Evolutionary conservation across 1,140 invertebrate genomes (phyloP).

Genomic region (Drosophila virilis): DNA sequence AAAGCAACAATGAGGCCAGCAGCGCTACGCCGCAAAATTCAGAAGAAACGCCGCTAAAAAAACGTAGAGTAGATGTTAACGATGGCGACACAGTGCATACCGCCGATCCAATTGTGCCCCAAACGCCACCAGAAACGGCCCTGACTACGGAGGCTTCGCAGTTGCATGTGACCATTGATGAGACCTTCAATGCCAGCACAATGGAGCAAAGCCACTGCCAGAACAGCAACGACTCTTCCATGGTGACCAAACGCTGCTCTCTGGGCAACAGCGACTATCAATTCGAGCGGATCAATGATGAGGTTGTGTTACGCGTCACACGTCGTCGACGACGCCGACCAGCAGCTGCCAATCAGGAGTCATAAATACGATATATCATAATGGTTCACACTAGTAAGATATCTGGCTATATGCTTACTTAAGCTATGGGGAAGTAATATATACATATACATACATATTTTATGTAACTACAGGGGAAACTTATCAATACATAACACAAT

Average conservation of each 20-base stretch:
- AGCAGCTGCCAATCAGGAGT: background rate
- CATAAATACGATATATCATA: background rate
- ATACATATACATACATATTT: background rate
- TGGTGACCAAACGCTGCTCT: constrained; percentile 70
- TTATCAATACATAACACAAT: background rate
- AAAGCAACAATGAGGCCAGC: background rate
- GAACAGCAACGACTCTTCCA: constrained; percentile 19
- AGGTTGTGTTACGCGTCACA: constrained; percentile 59
- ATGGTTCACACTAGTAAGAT: constrained; percentile 1
- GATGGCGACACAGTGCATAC: background rate
- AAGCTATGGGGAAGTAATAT: background rate
- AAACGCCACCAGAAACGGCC: constrained; percentile 11
- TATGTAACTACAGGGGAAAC: background rate
- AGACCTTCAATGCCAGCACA: constrained; percentile 30
- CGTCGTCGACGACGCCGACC: constrained; percentile 44
- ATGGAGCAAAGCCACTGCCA: background rate
- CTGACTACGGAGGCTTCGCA: background rate
- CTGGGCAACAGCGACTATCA: constrained; percentile 74
- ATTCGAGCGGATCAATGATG: constrained; percentile 68
- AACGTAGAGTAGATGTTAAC: constrained; percentile 33
- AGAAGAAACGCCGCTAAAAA: constrained; percentile 39
- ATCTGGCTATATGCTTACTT: constrained; percentile 18
- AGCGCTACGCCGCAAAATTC: constrained; percentile 5
- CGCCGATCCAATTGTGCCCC: background rate
- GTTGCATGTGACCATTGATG: constrained; percentile 50